Evolutionary conservation across 2,113 vertebrate genomes (phyloP), one percentile per base, ranked within the genome.

Genomic region (Mastomys coucha): DNA sequence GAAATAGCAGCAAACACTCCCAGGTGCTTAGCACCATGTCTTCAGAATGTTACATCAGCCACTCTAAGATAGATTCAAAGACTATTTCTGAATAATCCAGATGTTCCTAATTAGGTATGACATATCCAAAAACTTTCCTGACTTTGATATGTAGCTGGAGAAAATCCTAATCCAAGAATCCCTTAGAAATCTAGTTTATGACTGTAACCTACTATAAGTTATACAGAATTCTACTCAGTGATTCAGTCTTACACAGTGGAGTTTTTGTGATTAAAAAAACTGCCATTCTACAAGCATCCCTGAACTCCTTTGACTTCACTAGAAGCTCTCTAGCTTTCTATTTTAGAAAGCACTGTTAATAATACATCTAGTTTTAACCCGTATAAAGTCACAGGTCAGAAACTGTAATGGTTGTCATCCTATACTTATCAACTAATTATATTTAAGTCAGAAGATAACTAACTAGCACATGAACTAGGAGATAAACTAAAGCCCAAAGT

Each of bases 321-420:
- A 90, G 76, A 95, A 91, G n/a, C 58, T 96, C 58, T 95, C 75
- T 65, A 96, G 73, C 14, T 85, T 92, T 81, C 45, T 24, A 90
- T 70, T 33, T 96, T 56, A 85, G 51, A 93, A 93, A 67, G 93
- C 53, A 89, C 20, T 90, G 33, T 36, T 92, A 10, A 88, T 91
- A 95, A 94, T 93, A 42, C 72, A 92, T 56, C 36, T 72, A 97
- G 31, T 86, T 89, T 92, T 65, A 95, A 3, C 49, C 85, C n/a
- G 51, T 0, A 33, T 3, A 72, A 90, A 51, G n/a, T 60, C 53
- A 89, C 1, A 96, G 51, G 67, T 13, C 82, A 93, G 39, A 91
- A 94, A 92, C 58, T 91, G 91, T 82, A 93, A 89, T 19, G 69
- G 72, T 78, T 80, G 72, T 78, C 42, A 95, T 76, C 45, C 84